Base-by-base conservation (phyloP, 2,888 invertebrate genomes). In the Tortricodes alternella region DNA sequence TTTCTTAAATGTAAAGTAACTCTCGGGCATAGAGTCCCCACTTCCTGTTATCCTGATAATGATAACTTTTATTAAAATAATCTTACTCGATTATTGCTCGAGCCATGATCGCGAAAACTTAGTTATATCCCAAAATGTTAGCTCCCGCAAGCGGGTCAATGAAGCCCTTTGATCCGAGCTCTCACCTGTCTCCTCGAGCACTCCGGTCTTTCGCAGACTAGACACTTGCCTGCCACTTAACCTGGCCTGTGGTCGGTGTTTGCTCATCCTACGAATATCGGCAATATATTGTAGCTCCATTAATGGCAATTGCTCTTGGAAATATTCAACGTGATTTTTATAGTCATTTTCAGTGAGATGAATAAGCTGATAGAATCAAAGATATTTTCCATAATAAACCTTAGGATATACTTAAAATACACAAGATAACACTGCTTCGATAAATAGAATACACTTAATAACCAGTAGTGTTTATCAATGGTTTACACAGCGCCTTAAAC, bases 91-190 rank as follows among this genome's bases (percentile, higher is more conserved):
- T 0, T 9, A 1, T 11, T 0, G 29, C 11, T 1, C 11, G 29
- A n/a, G 4, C n/a, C n/a, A 27, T 27, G 43, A 21, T 49, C 43
- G 49, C 16, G 32, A 32, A 50, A 37, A 11, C 11, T 3, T 35
- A 43, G 56, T 50, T 49, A 8, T 16, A 19, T 9, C 53, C 41
- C 24, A 8, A 46, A 58, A 49, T 48, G 56, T 52, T 72, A 81
- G 66, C 62, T 69, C 59, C 76, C 73, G 71, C 79, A 85, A 85
- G 73, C 76, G 78, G 88, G 85, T 89, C 88, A 87, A 88, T 85
- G 80, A 75, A 75, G 79, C 80, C 75, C 85, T 89, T 89, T 89
- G 88, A 89, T 85, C 82, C 75, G 73, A 69, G 70, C 82, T 67
- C 82, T 82, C 76, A 84, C 85, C 86, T 85, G 80, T 76, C 80